Percentiles rank a stretch among this genome's conserved stretches.
These are phyloP conservation scores for Leucopsar rothschildi DNA, from an alignment of 2,113 vertebrate genomes.

Conservation along the genomic window DNA sequence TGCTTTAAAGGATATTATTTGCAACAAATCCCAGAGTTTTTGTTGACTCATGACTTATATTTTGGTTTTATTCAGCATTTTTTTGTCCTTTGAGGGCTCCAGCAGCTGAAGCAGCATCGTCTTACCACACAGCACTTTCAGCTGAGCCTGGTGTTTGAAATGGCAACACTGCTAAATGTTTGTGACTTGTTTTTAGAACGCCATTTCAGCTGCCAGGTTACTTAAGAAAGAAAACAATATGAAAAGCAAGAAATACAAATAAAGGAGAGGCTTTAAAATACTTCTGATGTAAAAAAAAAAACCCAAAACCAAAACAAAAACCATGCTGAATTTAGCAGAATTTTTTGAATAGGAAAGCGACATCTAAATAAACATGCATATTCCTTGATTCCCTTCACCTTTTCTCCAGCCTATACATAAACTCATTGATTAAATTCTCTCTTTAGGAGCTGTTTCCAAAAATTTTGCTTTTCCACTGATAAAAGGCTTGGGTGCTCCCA, in stretches of 20 bases:
- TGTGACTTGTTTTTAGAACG: slow-evolving; percentile 51
- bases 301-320: background rate
- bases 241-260: slow-evolving; percentile 29
- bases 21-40: slow-evolving; percentile 3
- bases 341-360: background rate
- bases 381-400: background rate
- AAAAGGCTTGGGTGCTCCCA: background rate
- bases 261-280: slow-evolving; percentile 13
- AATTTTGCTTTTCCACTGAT: background rate
- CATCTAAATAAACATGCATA: background rate
- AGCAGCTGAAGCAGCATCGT: slow-evolving; percentile 54
- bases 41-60: slow-evolving; percentile 44
- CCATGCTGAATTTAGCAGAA: background rate
- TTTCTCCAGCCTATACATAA: background rate
- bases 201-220: slow-evolving; percentile 30
- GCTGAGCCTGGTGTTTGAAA: slow-evolving; percentile 50
- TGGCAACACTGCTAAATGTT: slow-evolving; percentile 27
- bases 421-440: background rate
- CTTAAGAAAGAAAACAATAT: slow-evolving; percentile 41
- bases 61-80: slow-evolving; percentile 60
- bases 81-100: slow-evolving; percentile 45
- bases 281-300: background rate
- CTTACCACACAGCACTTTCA: slow-evolving; percentile 5
- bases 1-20: background rate
- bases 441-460: background rate